phyloP scores from a whole-genome alignment of 2,113 vertebrate genomes.

The Cacatua alba region DNA sequence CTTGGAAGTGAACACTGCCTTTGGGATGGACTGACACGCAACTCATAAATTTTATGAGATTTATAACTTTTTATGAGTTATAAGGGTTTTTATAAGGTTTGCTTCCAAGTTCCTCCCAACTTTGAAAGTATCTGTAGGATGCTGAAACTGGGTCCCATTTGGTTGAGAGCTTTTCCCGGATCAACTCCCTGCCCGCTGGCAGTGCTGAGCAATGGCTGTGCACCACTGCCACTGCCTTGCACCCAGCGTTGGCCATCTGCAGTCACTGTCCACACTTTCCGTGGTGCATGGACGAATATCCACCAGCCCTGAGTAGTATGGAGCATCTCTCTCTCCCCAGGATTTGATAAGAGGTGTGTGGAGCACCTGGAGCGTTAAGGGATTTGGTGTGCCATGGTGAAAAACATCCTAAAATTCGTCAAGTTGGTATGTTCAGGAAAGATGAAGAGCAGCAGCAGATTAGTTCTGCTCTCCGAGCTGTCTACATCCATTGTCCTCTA shows the following conservation, averaged over 20 bases:
- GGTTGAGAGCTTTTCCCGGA: background rate
- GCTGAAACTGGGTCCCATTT: rapidly evolving
- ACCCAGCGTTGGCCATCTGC: rapidly evolving
- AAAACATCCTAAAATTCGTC: background rate
- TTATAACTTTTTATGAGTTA: background rate
- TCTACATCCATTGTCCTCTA: slow-evolving; percentile 42
- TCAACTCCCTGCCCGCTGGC: background rate
- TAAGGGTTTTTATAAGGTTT: background rate
- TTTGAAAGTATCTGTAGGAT: background rate
- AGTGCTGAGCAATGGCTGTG: rapidly evolving
- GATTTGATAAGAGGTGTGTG: background rate
- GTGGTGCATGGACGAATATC: rapidly evolving
- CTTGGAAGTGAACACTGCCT: background rate
- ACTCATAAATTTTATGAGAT: background rate
- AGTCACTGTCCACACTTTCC: rapidly evolving
- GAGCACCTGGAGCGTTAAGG: background rate
- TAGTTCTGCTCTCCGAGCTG: slow-evolving; percentile 15
- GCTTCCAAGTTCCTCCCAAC: background rate
- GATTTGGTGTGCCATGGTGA: background rate
- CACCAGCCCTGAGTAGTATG: background rate
- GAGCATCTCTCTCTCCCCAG: background rate
- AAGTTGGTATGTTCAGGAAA: background rate
- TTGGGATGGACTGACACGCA: rapidly evolving
- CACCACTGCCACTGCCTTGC: background rate
- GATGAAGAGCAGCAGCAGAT: background rate